Conservation (phyloP, 2,797 vertebrate species). For the Chromis chromis region DNA sequence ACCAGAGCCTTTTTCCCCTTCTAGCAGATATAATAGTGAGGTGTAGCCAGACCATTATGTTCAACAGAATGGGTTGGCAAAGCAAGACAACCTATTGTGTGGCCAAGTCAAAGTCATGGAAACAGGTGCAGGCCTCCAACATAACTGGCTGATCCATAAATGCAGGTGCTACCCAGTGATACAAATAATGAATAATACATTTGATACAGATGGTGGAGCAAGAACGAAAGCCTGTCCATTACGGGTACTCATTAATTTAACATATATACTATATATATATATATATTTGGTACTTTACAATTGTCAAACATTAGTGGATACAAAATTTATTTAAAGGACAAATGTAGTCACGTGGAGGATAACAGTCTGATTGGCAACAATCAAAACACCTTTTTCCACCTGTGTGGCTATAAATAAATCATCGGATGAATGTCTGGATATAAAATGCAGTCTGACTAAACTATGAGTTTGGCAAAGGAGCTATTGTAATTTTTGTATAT, state of each 20-base stretch:
- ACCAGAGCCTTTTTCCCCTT: no score
- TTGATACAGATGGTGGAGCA: slow-evolving; percentile 4
- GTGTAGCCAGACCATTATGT: no score
- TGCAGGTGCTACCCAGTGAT: slow-evolving; percentile 8
- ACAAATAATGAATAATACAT: slow-evolving; percentile 17
- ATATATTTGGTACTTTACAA: background rate
- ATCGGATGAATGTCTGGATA: background rate
- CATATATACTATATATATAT: no score
- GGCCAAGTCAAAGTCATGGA: background rate
- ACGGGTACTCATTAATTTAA: slow-evolving; percentile 8
- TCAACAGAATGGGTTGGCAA: no score
- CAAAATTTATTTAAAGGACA: background rate
- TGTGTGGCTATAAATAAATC: slow-evolving; percentile 17
- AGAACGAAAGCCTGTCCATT: slow-evolving; percentile 2
- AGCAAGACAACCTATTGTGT: no score
- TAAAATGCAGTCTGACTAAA: slow-evolving; percentile 9
- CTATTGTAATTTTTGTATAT: background rate
- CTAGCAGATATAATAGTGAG: no score
- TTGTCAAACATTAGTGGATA: background rate
- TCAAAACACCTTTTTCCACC: background rate
- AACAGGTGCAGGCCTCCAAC: background rate
- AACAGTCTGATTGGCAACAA: background rate
- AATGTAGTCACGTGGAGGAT: slow-evolving; percentile 3
- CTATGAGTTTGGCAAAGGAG: slow-evolving; percentile 16
- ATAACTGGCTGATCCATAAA: slow-evolving; percentile 8